Conservation (phyloP, 2,797 vertebrate species). For the Phataginus tricuspis region DNA sequence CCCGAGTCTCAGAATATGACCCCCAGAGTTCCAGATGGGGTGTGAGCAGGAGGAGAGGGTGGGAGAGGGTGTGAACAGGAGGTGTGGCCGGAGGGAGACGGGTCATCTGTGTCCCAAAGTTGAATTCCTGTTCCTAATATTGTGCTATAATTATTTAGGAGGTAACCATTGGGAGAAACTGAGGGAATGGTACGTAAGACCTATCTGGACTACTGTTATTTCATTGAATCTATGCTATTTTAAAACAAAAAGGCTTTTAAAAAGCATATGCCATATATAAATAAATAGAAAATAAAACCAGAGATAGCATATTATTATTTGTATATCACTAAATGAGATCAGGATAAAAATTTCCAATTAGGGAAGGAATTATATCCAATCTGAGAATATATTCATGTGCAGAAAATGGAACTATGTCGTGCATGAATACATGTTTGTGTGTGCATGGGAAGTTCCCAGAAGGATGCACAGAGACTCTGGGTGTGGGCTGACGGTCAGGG, state of each 20-base stretch:
- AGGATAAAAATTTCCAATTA: not conserved
- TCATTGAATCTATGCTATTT: not conserved
- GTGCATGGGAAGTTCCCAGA: not conserved
- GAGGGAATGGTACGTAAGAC: not conserved
- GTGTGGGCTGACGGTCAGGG: not conserved
- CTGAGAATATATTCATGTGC: not conserved
- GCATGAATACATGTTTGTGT: not conserved
- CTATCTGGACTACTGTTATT: not conserved
- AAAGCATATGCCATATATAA: not conserved
- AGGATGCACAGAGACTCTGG: not conserved
- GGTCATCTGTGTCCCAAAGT: no score
- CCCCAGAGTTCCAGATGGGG: fast-evolving
- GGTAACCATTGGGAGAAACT: not conserved
- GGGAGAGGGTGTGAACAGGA: not conserved
- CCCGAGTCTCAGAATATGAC: no score
- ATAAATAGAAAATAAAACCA: not conserved
- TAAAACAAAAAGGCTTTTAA: not conserved
- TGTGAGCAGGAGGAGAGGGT: not conserved
- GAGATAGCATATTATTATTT: not conserved
- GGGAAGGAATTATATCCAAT: not conserved
- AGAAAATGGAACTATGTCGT: not conserved
- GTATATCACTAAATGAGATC: not conserved
- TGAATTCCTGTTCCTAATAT: not conserved
- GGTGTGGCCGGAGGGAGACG: fast-evolving
- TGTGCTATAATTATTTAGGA: not conserved